Evolutionary conservation across 2,797 vertebrate genomes (phyloP).

Genomic region (Vespertilio murinus): DNA sequence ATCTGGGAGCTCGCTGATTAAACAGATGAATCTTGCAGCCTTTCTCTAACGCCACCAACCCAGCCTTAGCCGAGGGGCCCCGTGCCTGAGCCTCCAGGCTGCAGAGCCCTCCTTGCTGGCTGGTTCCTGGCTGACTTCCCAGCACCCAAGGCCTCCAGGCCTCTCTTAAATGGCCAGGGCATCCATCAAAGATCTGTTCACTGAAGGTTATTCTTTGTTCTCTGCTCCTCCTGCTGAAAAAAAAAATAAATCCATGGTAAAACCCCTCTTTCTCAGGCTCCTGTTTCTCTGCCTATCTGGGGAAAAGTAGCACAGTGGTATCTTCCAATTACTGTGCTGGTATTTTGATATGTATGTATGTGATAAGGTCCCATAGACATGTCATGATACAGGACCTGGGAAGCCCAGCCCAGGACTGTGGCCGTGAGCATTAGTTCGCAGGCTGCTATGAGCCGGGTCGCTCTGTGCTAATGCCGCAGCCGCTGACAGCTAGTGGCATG

Average conservation of each 20-base stretch:
- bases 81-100: not conserved
- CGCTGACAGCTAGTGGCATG: not conserved
- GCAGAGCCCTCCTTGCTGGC: not conserved
- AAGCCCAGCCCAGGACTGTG: not conserved
- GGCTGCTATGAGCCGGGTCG: fast-evolving
- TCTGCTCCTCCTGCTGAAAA: not conserved
- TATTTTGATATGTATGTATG: not conserved
- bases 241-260: not conserved
- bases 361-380: not conserved
- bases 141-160: not conserved
- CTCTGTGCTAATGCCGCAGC: not conserved
- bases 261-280: not conserved
- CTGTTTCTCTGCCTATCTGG: not conserved
- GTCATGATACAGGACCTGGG: not conserved
- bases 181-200: conserved; percentile 55
- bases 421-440: not conserved
- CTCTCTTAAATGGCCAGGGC: not conserved
- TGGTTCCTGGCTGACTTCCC: not conserved
- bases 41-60: not conserved
- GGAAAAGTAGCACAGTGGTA: not conserved
- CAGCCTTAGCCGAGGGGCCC: not conserved
- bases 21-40: conserved; percentile 53
- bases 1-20: conserved; percentile 69
- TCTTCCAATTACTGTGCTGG: not conserved
- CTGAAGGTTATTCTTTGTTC: conserved; percentile 58